Evolutionary conservation across 2,113 vertebrate species (phyloP), one percentile per base, ranked within the genome.

Genomic region (Heterotilapia buettikoferi): DNA sequence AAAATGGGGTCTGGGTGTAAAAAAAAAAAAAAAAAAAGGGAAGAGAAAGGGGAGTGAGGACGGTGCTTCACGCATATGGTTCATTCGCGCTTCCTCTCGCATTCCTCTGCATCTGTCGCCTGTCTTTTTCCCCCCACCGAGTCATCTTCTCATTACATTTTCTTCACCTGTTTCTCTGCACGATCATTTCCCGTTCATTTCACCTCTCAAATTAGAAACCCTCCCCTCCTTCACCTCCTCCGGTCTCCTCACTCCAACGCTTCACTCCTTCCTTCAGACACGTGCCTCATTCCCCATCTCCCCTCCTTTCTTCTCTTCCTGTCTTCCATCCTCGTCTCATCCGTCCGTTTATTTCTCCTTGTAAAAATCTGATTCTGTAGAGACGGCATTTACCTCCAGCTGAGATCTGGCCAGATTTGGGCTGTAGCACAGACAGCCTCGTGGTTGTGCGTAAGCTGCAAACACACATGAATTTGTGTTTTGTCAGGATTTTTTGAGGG

Each of bases 331-430:
- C 7, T 14, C 10, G 8, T 57, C 43, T 82, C 45, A 29, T 59
- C 78, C 63, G 14, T 76, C 68, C 66, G 63, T 86, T 91, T 36
- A 86, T 73, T 47, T 56, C 50, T 33, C 18, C 63, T 40, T 7
- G 63, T 59, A 61, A 88, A 83, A 84, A 71, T 85, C 33, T 2
- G 68, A 80, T 59, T 89, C 33, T 45, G 40, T 85, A 18, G 68
- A 78, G 83, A 18, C 6, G 31, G 16, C 24, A 73, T 87, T 91
- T 87, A 84, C 76, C 59, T 89, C 90, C 90, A 84, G 90, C 90
- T 89, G 91, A 68, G 84, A 93, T 91, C 57, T 90, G 86, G 86
- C 80, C 88, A 89, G 9, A 33, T 92, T 89, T 83, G 50, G 45
- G 82, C 80, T 33, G 78, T 63, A 14, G 90, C 89, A 18, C 71